A percentile compares a stretch with the other conserved stretches of the same genome.
Evolutionary conservation across 2,888 invertebrate genomes (phyloP).

Genomic region (Pristionchus exspectatus): DNA sequence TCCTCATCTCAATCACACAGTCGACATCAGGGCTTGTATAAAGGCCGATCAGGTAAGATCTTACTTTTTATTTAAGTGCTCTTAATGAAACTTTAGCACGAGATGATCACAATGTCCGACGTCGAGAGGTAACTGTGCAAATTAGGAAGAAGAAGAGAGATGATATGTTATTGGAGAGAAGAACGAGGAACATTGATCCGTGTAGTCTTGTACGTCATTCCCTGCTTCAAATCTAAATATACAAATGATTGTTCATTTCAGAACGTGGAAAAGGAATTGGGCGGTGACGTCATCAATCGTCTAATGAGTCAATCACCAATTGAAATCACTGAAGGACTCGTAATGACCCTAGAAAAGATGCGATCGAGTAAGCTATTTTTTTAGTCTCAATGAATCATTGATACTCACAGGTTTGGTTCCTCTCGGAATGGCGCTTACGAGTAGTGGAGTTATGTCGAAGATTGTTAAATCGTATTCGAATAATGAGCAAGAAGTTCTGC

Average conservation of each 20-base stretch:
- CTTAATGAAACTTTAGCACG: background rate
- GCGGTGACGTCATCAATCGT: background rate
- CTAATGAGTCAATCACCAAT: background rate
- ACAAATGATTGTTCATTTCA: background rate
- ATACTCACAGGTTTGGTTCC: background rate
- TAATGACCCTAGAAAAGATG: slow-evolving; percentile 22
- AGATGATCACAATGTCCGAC: background rate
- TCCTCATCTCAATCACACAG: slow-evolving; percentile 4
- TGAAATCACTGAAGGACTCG: background rate
- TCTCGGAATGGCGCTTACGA: slow-evolving; percentile 29
- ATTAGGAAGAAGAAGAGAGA: slow-evolving; percentile 51
- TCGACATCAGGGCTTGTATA: slow-evolving; percentile 43
- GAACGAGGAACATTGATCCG: slow-evolving; percentile 4
- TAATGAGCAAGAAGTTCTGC: background rate
- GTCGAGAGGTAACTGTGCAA: slow-evolving; percentile 18
- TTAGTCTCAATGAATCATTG: background rate
- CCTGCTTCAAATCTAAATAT: background rate
- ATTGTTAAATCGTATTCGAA: slow-evolving; percentile 28
- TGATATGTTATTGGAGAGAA: slow-evolving; percentile 37
- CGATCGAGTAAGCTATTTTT: slow-evolving; percentile 25
- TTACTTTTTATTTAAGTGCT: background rate
- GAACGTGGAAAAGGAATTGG: slow-evolving; percentile 45
- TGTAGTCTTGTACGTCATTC: slow-evolving; percentile 17
- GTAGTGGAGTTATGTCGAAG: slow-evolving; percentile 43
- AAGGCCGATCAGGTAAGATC: background rate